These are phyloP conservation scores for Conus ventricosus DNA, from an alignment of 1,140 invertebrate species.

Conservation along the genomic window DNA sequence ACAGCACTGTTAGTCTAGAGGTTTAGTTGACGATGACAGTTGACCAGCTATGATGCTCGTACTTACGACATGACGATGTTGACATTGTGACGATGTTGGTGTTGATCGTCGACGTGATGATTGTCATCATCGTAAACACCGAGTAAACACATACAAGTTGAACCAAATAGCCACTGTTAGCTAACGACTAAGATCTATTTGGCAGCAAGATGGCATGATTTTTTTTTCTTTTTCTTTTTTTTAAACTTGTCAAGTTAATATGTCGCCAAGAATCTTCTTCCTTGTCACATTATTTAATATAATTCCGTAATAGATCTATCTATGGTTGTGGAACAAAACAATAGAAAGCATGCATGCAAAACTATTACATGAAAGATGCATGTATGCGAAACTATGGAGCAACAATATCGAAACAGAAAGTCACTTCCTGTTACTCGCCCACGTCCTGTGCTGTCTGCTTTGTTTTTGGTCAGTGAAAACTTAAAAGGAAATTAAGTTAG, in stretches of 20 bases:
- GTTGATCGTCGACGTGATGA: too few species aligned
- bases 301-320: not conserved
- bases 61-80: too few species aligned
- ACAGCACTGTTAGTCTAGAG: not conserved
- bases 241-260: too few species aligned
- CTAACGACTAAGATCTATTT: too few species aligned
- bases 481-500: not conserved
- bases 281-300: too few species aligned
- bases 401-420: not conserved
- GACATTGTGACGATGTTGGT: too few species aligned
- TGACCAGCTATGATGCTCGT: not conserved
- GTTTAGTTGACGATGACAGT: not conserved
- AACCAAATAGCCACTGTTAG: too few species aligned
- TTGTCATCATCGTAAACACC: too few species aligned
- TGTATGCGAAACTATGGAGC: not conserved
- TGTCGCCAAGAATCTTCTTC: too few species aligned
- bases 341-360: not conserved
- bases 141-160: too few species aligned
- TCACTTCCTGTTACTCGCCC: constrained; percentile 8
- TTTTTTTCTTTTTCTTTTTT: too few species aligned
- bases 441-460: not conserved
- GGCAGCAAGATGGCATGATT: too few species aligned
- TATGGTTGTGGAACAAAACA: not conserved
- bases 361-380: not conserved
- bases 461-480: not conserved